Base-by-base conservation (phyloP, 2,797 vertebrate species). In the Zenarchopterus dispar region DNA sequence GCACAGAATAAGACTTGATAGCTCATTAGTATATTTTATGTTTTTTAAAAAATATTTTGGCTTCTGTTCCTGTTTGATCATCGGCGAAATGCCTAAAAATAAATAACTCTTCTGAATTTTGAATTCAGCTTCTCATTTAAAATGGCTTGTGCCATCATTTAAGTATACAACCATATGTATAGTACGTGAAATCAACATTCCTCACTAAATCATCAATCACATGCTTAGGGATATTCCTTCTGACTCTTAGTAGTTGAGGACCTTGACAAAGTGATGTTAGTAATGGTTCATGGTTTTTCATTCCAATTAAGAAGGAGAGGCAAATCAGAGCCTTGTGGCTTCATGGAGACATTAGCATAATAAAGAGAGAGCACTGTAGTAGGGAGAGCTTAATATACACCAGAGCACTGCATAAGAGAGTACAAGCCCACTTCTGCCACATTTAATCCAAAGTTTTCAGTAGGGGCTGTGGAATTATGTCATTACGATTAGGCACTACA, bases 331-430 rank as follows among this genome's bases (percentile, higher is more conserved):
- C 77, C 77, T 62, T 70, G 62, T 83, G 77, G 65, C 76, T 73
- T 73, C 64, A 67, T 79, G 64, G 60, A 42, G 61, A 58, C 46
- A 85, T 90, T 88, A 82, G 57, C 81, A 84, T 84, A 75, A 85
- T 73, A 81, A 78, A 74, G 79, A 71, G 67, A 77, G 77, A 83
- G 55, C 63, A 24, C 51, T 78, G 63, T 81, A 84, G 79, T 75
- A 84, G 78, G 77, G 71, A 77, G 58, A 62, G 78, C 80, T 80
- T 81, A 78, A 83, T 84, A 81, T 84, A 68, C 85, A 86, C 70
- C 31, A 55, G 80, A 76, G 80, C 63, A 58, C 53, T 59, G 39
- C 59, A 62, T 57, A 36, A 75, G 51, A 73, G 46, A 58, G 71
- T 56, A 75, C 77, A 69, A 56, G 47, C 69, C 75, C 70, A 53